Base-by-base conservation (phyloP, 2,797 vertebrate genomes). In the Microctenopoma lineatum region DNA sequence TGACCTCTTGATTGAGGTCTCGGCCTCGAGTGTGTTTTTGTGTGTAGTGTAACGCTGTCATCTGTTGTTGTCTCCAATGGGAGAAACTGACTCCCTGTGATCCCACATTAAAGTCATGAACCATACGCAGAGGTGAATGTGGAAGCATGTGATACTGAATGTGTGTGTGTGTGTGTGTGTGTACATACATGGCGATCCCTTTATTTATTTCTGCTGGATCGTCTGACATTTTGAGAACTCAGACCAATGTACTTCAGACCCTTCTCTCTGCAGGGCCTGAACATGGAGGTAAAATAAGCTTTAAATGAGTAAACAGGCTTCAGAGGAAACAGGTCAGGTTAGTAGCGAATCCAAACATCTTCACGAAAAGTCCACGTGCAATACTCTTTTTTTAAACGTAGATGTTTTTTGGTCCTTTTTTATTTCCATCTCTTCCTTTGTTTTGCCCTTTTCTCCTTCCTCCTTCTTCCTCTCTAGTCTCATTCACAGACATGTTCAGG, bases 301-400 rank as follows among this genome's bases (percentile, higher is more conserved):
- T 94, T 91, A 57, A 10, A 91, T 91, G 91, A 92, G 12, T 90
- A 92, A 94, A 93, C 93, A 93, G 94, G 92, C 93, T 92, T 93
- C 90, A 92, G 92, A 95, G 89, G 92, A 32, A 50, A n/a, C 46
- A 93, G 94, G 95, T 94, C 75, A 90, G 21, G 21, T 21, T 21
- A 21, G 21, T 52, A 50, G 59, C 58, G 47, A 57, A 80, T 92
- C 93, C 94, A 91, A 93, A 93, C 93, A 94, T 91, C 90, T 94
- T 93, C 90, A 92, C 75, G 92, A 93, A 93, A 93, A 88, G 91
- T 95, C 91, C 92, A 95, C 93, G 96, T 97, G 96, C 96, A 97
- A 97, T 97, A 96, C 91, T 95, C 90, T 93, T 32, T 6, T 7
- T 6, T 32, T 32, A 32, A 32, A 32, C 4, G 7, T 32, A 32